Conservation (phyloP, 1,140 invertebrate genomes). For the Adoxophyes honmai region DNA sequence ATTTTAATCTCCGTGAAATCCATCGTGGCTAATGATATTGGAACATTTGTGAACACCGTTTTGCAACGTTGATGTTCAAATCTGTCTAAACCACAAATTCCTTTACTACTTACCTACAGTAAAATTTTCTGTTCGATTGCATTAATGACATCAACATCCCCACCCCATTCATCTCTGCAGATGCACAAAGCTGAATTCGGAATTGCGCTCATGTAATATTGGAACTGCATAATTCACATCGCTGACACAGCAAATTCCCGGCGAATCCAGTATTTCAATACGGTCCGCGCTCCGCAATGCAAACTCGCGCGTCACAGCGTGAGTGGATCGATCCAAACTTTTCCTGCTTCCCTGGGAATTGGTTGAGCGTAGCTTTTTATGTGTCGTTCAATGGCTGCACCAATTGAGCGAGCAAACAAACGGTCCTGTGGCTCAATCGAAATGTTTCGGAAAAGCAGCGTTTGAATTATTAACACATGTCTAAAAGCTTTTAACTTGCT, state of each 20-base stretch:
- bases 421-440: not conserved
- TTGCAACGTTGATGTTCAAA: no score
- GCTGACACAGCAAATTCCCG: not conserved
- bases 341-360: conserved; percentile 55
- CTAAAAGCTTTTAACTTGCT: no score
- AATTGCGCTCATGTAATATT: no score
- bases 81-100: no score
- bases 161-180: no score
- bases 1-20: conserved; percentile 2
- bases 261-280: not conserved
- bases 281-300: not conserved
- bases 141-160: no score
- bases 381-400: conserved; percentile 21
- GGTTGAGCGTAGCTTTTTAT: conserved; percentile 40
- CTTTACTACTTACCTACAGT: no score
- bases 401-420: conserved; percentile 2
- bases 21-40: not conserved
- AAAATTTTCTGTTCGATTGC: no score
- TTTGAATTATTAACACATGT: no score
- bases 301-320: conserved; percentile 23
- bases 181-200: no score
- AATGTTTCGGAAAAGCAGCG: no score
- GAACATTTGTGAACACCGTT: not conserved
- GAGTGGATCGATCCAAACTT: conserved; percentile 56
- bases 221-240: not conserved